Base-by-base conservation (phyloP, 2,888 invertebrate genomes). In the Nycteola revayana region DNA sequence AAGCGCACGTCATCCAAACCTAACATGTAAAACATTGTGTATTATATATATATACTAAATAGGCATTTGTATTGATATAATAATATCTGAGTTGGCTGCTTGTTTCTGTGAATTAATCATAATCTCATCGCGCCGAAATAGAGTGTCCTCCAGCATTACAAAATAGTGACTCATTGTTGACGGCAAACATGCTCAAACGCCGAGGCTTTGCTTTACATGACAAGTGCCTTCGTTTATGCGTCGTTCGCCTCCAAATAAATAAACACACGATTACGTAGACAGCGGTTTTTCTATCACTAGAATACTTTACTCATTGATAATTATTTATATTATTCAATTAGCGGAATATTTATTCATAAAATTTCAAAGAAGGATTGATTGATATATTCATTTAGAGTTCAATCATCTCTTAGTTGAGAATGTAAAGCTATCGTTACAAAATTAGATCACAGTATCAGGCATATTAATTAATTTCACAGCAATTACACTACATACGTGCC, bases 91-190 rank as follows among this genome's bases (percentile, higher is more conserved):
- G n/a, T 39, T 36, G 39, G 44, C 39, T 37, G 59, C 60, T 66
- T 66, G 59, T 61, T 66, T 66, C 60, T 51, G 60, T 60, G 53
- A 65, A 63, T 68, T 69, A 64, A 68, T 80, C 71, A 79, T 79
- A 81, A 79, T 80, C 73, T 80, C 82, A 80, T 82, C 77, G 72
- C 66, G 74, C 83, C 80, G 78, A 86, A 85, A 85, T 82, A 85
- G 83, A 75, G 66, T 77, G 80, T 80, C 81, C 77, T 79, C 69
- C 66, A 63, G 60, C 67, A 70, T 83, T 78, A 81, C 81, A 74
- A 72, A 73, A 82, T 55, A 64, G 68, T 86, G 86, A 86, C 61
- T 86, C 86, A 86, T 71, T 75, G 72, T 74, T 52, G 64, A 64
- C 59, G 65, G 67, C 67, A 72, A 68, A 71, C 66, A 74, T 66